Conservation (phyloP, 2,797 vertebrate genomes). For the Pipistrellus pipistrellus region DNA sequence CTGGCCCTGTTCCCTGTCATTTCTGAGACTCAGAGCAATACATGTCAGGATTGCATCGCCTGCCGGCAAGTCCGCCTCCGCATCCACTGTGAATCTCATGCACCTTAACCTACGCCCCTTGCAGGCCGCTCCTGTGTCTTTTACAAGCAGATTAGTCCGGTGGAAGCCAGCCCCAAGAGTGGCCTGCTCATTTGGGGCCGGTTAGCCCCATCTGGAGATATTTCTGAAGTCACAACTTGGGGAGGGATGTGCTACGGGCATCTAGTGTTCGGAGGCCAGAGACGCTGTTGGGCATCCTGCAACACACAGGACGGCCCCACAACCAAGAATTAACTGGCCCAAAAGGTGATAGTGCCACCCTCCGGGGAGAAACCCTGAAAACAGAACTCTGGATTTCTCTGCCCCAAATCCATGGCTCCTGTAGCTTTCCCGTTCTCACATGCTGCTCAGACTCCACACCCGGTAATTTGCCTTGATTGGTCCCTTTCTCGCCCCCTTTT, state of each 20-base stretch:
- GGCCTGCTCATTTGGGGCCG: neutral
- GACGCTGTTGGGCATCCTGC: neutral
- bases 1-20: neutral
- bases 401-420: neutral
- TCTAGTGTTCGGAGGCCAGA: neutral
- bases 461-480: neutral
- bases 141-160: neutral
- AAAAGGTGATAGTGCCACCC: neutral
- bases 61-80: neutral
- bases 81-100: neutral
- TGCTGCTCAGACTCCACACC: neutral
- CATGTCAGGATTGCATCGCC: neutral
- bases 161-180: too few species aligned
- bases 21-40: constrained; percentile 20
- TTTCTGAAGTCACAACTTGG: neutral
- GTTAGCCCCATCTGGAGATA: neutral
- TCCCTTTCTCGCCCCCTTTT: neutral
- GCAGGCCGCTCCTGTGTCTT: neutral
- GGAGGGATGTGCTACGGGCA: too few species aligned
- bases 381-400: neutral
- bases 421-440: neutral
- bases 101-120: neutral
- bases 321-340: neutral
- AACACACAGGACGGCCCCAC: rapidly evolving
- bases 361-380: neutral